Evolutionary conservation across 2,113 vertebrate species (phyloP), one percentile per base, ranked within the genome.

Genomic region (Gulo gulo): DNA sequence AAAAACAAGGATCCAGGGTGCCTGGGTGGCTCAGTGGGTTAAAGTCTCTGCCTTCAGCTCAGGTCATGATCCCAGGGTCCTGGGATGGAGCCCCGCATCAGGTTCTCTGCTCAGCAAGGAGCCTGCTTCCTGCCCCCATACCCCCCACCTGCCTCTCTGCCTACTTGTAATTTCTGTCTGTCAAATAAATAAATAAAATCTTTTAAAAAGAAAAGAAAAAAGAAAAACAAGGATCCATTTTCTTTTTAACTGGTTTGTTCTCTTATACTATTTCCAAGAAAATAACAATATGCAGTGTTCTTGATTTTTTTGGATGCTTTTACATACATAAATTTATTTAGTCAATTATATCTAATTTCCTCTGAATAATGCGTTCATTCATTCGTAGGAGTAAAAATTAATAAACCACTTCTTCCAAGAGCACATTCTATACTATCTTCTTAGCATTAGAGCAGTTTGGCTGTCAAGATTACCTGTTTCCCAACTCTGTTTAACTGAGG

Each of bases 251-350:
- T 76, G 39, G 55, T 29, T 69, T 87, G 71, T 63, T 88, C 39
- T 78, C 47, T 78, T 67, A 69, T 26, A 79, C 74, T 42, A 55
- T 71, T 84, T 74, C 85, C 10, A 65, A 57, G 16, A 85, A 85
- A 89, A 61, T n/a, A 65, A 13, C 36, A 85, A 36, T 80, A 50
- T 71, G 52, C 20, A 83, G 24, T 45, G 6, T 61, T 36, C 5
- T 71, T 55, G 63, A n/a, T 42, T 71, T 94, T 63, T 92, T 79
- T 84, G 61, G 76, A 50, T 61, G 42, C 18, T 65, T 61, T 52
- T 79, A 88, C 50, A 94, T 81, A 88, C 39, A 69, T 74, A 93
- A n/a, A 73, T n/a, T 61, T 42, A 45, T 71, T 94, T 94, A 42
- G 61, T 89, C 88, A 76, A 2, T 50, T 83, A 88, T 65, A 94